Evolutionary conservation across 2,113 vertebrate species (phyloP).

Genomic region (Sorex araneus): DNA sequence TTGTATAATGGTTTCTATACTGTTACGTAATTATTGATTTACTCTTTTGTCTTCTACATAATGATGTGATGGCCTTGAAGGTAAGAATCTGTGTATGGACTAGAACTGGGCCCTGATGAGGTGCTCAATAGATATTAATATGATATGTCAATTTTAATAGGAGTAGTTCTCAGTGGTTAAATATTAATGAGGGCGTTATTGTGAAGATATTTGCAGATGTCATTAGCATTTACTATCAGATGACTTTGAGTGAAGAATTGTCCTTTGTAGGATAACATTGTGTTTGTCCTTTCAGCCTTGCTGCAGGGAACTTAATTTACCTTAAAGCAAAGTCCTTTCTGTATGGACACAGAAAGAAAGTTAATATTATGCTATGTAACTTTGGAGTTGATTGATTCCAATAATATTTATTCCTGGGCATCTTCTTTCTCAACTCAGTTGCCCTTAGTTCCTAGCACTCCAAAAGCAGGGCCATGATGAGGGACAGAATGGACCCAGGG

Average conservation of each 20-base stretch:
- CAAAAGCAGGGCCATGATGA: too few relatives aligned
- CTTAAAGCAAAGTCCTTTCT: too few relatives aligned
- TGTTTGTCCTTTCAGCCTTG: too few relatives aligned
- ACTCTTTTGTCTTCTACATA: neutral
- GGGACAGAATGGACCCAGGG: too few relatives aligned
- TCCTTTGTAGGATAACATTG: too few relatives aligned
- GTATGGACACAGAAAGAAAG: too few relatives aligned
- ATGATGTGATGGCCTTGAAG: slow-evolving; percentile 17
- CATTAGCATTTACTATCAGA: slow-evolving; percentile 22
- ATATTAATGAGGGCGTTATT: slow-evolving; percentile 20
- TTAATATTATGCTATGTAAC: too few relatives aligned
- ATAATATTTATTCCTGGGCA: too few relatives aligned
- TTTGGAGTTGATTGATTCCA: too few relatives aligned
- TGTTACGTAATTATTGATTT: neutral
- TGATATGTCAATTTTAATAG: slow-evolving; percentile 13
- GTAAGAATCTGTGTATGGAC: neutral
- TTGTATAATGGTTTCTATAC: neutral
- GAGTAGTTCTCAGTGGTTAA: neutral
- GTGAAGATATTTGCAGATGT: slow-evolving; percentile 34
- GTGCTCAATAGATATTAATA: slow-evolving; percentile 20
- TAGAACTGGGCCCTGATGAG: neutral
- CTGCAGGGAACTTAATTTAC: too few relatives aligned
- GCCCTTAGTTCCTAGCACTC: too few relatives aligned
- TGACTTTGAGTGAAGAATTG: slow-evolving; percentile 13
- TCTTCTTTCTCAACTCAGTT: too few relatives aligned